Percentiles rank a stretch among this genome's conserved stretches.
Evolutionary conservation across 2,113 vertebrate genomes (phyloP).

Genomic region (Heloderma charlesbogerti): DNA sequence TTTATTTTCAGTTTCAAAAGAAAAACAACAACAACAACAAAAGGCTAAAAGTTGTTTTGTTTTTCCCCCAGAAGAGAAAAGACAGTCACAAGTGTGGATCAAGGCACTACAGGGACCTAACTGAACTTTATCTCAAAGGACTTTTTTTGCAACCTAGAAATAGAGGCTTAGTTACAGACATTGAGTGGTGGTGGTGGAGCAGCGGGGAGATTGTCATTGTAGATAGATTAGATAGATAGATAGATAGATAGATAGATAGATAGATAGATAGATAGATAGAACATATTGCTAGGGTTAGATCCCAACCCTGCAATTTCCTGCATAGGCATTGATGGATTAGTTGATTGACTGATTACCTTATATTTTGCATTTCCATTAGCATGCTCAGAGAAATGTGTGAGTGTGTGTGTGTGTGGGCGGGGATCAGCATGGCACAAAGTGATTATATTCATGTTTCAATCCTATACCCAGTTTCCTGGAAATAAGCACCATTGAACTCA

Average conservation of each 20-base stretch:
- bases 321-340: too few species aligned
- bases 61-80: constrained; percentile 41
- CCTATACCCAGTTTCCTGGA: background rate
- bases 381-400: background rate
- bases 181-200: background rate
- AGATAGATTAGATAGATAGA: too few species aligned
- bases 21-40: background rate
- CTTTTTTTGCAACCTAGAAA: background rate
- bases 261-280: too few species aligned
- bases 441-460: background rate
- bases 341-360: background rate
- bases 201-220: background rate
- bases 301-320: background rate
- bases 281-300: background rate
- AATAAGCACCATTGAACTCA: background rate
- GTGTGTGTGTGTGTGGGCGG: too few species aligned
- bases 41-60: constrained; percentile 27
- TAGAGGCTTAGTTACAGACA: background rate
- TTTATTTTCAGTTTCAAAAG: constrained; percentile 31
- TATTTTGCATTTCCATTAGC: background rate
- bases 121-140: constrained; percentile 33
- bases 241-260: too few species aligned
- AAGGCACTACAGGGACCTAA: constrained; percentile 45
- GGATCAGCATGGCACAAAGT: background rate
- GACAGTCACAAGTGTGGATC: constrained; percentile 39